These are phyloP conservation scores for Pantala flavescens DNA, from an alignment of 1,140 invertebrate genomes.

Conservation along the genomic window DNA sequence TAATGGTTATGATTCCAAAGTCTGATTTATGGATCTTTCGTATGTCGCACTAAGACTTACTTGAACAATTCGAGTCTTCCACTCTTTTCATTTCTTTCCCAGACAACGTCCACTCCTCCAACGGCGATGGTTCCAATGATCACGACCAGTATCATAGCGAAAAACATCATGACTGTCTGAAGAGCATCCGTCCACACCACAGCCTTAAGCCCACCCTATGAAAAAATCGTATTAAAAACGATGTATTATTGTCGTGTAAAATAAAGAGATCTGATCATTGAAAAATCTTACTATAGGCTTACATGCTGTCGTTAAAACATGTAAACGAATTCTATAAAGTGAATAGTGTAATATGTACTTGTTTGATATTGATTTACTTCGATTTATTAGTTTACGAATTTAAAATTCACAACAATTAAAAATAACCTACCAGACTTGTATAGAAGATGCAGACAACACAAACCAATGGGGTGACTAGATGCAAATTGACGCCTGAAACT, in stretches of 20 bases:
- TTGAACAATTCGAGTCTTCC: constrained; percentile 26
- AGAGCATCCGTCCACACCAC: constrained; percentile 47
- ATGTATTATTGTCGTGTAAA: not conserved
- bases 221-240: constrained; percentile 19
- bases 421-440: constrained; percentile 58
- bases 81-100: constrained; percentile 27
- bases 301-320: too few species aligned
- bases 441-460: constrained; percentile 73
- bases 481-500: constrained; percentile 63
- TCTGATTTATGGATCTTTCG: too few species aligned
- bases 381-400: too few species aligned
- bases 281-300: too few species aligned
- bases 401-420: too few species aligned
- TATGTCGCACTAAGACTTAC: too few species aligned
- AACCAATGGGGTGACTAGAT: constrained; percentile 55
- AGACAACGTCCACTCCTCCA: constrained; percentile 38
- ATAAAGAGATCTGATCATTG: too few species aligned
- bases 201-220: constrained; percentile 46
- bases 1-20: too few species aligned
- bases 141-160: constrained; percentile 37
- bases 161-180: constrained; percentile 41
- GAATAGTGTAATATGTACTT: too few species aligned
- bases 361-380: too few species aligned
- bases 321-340: too few species aligned
- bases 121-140: constrained; percentile 36